Conservation (phyloP, 2,797 vertebrate species). For the Limnodromus scolopaceus region DNA sequence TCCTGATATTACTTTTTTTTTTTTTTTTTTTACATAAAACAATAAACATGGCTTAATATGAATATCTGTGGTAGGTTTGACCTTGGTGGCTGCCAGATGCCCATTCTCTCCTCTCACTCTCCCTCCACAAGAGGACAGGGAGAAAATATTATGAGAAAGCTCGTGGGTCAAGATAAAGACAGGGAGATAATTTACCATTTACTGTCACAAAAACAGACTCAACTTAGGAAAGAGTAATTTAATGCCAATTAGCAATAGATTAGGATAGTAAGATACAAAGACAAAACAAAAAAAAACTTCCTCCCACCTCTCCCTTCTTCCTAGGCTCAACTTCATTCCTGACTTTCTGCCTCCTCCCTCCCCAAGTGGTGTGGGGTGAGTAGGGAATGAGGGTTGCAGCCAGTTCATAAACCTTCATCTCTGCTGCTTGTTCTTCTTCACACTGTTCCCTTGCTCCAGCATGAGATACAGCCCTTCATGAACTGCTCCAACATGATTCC, state of each 20-base stretch:
- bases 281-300: background rate
- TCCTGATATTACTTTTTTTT: background rate
- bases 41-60: background rate
- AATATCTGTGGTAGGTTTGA: background rate
- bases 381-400: background rate
- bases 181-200: background rate
- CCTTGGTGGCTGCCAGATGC: background rate
- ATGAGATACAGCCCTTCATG: background rate
- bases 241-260: background rate
- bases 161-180: background rate
- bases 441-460: background rate
- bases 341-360: background rate
- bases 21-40: background rate
- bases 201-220: background rate
- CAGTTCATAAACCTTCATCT: background rate
- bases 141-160: background rate
- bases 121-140: background rate
- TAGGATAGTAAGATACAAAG: background rate
- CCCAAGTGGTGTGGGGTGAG: rapidly evolving
- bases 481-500: background rate
- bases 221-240: background rate
- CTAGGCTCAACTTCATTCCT: background rate
- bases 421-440: background rate
- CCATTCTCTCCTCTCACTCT: background rate
- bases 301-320: background rate